Evolutionary conservation across 2,888 invertebrate genomes (phyloP), one percentile per base, ranked within the genome.

Genomic region (Catonia carolina): DNA sequence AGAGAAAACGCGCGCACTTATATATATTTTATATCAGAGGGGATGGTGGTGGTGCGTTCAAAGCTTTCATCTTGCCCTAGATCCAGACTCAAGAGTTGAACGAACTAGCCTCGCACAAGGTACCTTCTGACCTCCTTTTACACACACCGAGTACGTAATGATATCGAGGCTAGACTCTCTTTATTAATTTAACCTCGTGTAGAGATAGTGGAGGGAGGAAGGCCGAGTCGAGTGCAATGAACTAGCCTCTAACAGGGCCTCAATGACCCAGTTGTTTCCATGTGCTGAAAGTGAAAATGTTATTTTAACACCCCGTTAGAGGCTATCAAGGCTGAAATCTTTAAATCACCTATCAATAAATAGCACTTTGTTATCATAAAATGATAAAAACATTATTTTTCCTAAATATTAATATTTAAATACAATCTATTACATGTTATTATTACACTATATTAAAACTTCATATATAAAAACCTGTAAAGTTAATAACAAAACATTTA

Each of bases 31-130:
- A 27, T 8, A 27, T 27, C n/a, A 27, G 27, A 27, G 27, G 27
- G 27, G n/a, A n/a, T n/a, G n/a, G 8, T 27, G 27, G 27, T 27
- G 35, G 36, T 35, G 20, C 35, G 20, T 50, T 39, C 52, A 39
- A 47, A 27, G 48, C 59, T 49, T 79, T 78, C 78, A 79, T 78
- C 78, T 78, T 78, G 79, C 77, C 79, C 79, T 75, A 79, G 78
- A 78, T 80, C 77, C 76, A 71, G 66, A 67, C 59, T n/a, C 70
- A 70, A 70, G 71, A 77, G 79, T 78, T 78, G 78, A 79, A 78
- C 75, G 79, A 75, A 77, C 79, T 77, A 78, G 75, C 73, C 78
- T 78, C 77, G 71, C 69, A 67, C 72, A 69, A 72, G 74, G 72
- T 36, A 39, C 69, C 67, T 64, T 61, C 61, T 64, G 64, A 61